phyloP scores from a whole-genome alignment of 2,113 vertebrate genomes.

The Hippocampus barbouri region DNA sequence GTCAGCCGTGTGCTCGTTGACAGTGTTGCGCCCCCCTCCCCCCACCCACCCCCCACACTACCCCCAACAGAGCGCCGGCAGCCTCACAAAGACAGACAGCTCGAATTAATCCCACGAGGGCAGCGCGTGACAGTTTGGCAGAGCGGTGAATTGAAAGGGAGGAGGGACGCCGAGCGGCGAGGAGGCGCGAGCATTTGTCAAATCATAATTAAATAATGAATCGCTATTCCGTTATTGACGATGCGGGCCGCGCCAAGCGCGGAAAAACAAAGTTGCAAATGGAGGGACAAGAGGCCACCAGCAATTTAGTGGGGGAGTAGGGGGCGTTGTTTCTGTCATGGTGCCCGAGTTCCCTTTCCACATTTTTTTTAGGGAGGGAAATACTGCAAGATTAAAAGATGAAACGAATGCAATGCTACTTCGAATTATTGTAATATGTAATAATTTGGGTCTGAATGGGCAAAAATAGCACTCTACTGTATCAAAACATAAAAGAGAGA shows the following conservation, averaged over 20 bases:
- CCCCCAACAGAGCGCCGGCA: slow-evolving; percentile 78
- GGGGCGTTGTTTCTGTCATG: slow-evolving; percentile 26
- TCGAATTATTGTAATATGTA: too few species aligned
- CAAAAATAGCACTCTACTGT: too few species aligned
- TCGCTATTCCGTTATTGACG: slow-evolving; percentile 98
- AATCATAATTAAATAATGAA: slow-evolving; percentile 99
- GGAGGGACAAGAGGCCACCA: slow-evolving; percentile 45
- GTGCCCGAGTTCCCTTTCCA: slow-evolving; percentile 11
- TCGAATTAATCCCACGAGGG: slow-evolving; percentile 96
- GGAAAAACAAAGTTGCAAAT: slow-evolving; percentile 41
- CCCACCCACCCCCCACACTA: neutral
- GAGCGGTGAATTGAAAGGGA: slow-evolving; percentile 96
- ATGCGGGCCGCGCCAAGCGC: slow-evolving; percentile 72
- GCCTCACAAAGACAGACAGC: slow-evolving; percentile 95
- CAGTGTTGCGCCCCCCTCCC: slow-evolving; percentile 81
- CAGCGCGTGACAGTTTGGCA: slow-evolving; percentile 92
- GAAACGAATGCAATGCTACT: too few species aligned
- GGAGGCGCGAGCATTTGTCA: slow-evolving; percentile 99
- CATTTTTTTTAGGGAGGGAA: too few species aligned
- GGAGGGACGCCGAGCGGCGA: slow-evolving; percentile 92
- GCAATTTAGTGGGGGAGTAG: slow-evolving; percentile 37
- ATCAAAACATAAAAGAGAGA: too few species aligned
- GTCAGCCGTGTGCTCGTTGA: slow-evolving; percentile 80
- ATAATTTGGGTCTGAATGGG: too few species aligned
- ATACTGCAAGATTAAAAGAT: too few species aligned